Conservation (phyloP, 2,113 vertebrate genomes). For the Rhea americana region DNA sequence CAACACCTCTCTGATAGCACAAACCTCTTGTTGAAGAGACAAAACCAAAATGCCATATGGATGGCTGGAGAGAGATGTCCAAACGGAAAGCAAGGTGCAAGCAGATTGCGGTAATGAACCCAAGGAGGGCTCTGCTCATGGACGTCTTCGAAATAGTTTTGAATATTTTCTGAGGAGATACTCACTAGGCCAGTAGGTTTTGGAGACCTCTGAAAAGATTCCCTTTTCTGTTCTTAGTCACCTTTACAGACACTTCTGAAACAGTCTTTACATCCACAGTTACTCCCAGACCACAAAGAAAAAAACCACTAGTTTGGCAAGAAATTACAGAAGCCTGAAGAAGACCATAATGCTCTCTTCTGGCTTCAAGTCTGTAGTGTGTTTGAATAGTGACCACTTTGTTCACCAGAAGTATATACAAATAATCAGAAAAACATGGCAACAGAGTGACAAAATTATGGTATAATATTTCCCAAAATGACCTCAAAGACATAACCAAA, state of each 20-base stretch:
- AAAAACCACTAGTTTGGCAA: slow-evolving; percentile 42
- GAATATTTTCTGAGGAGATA: not conserved
- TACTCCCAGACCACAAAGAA: slow-evolving; percentile 15
- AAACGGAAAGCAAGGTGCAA: not conserved
- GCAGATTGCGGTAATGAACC: not conserved
- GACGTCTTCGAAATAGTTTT: not conserved
- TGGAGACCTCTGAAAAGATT: not conserved
- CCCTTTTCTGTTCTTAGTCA: not conserved
- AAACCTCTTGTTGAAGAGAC: not conserved
- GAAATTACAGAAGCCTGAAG: not conserved
- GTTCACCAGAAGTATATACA: slow-evolving; percentile 25
- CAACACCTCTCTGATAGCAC: not conserved
- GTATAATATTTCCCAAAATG: slow-evolving; percentile 35
- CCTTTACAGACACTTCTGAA: slow-evolving; percentile 15
- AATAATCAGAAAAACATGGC: slow-evolving; percentile 53
- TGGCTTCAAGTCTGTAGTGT: not conserved
- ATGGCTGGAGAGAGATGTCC: not conserved
- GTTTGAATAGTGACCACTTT: slow-evolving; percentile 8
- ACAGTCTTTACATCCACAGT: not conserved
- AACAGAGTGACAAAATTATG: not conserved
- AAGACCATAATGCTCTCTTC: not conserved
- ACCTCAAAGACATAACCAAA: slow-evolving; percentile 52
- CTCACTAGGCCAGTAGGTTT: not conserved
- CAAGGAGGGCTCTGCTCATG: not conserved
- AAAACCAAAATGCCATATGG: not conserved